phyloP scores from a whole-genome alignment of 2,888 invertebrate genomes.

The Ceramica pisi region DNA sequence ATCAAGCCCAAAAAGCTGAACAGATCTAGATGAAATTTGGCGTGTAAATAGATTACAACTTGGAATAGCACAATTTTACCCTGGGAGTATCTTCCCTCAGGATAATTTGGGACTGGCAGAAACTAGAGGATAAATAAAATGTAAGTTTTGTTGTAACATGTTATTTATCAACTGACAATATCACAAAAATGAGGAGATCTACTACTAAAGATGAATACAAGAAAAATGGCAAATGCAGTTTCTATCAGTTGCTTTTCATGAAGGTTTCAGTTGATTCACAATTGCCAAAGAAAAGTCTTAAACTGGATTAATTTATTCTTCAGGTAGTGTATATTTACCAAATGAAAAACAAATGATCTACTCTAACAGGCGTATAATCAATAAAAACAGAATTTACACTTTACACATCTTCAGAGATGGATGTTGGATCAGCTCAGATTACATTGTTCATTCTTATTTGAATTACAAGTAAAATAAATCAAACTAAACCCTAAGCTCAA shows the following conservation, averaged over 20 bases:
- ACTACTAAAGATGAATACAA: conserved; percentile 4
- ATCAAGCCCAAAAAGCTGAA: too few relatives aligned
- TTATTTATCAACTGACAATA: conserved; percentile 41
- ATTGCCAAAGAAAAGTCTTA: conserved; percentile 19
- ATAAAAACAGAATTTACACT: conserved; percentile 87
- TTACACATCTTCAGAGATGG: conserved; percentile 80
- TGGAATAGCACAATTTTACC: too few relatives aligned
- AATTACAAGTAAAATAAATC: conserved; percentile 76
- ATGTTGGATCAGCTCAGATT: conserved; percentile 69
- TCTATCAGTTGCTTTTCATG: conserved; percentile 56
- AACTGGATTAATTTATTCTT: conserved; percentile 51
- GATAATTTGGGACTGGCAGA: too few relatives aligned
- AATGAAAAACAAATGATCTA: conserved; percentile 87
- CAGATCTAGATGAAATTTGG: too few relatives aligned
- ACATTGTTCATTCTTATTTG: conserved; percentile 76
- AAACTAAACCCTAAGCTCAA: conserved; percentile 80
- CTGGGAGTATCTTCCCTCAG: too few relatives aligned
- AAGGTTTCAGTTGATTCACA: conserved; percentile 22
- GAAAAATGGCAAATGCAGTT: conserved; percentile 35
- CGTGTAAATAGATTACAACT: too few relatives aligned
- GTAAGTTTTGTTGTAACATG: conserved; percentile 8
- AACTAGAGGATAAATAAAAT: conserved; percentile 26
- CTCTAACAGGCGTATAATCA: conserved; percentile 88
- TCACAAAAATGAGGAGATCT: conserved; percentile 18
- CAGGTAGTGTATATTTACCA: conserved; percentile 67